phyloP scores from a whole-genome alignment of 2,113 vertebrate species.

The Lamprotornis superbus region DNA sequence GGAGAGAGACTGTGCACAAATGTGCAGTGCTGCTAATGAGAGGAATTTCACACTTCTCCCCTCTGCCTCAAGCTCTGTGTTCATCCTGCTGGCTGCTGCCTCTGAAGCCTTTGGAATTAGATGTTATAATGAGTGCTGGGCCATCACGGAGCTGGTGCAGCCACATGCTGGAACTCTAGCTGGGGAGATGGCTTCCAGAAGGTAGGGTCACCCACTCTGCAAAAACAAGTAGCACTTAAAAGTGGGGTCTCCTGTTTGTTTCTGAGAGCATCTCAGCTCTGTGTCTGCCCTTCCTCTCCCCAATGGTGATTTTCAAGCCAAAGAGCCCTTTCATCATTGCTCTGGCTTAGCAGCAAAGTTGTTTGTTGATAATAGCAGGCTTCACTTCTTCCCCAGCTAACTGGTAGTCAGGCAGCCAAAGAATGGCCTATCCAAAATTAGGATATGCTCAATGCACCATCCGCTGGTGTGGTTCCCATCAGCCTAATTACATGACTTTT shows the following conservation, averaged over 20 bases:
- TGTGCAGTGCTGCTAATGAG: neutral
- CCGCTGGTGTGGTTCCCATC: conserved; percentile 30
- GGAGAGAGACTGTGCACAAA: neutral
- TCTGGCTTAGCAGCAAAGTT: conserved; percentile 7
- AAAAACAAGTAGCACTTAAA: neutral
- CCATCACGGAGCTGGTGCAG: neutral
- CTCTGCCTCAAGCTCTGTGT: neutral
- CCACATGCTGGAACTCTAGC: neutral
- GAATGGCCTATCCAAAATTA: conserved; percentile 37
- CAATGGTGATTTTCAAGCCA: neutral
- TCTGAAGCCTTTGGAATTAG: neutral
- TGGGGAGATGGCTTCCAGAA: neutral
- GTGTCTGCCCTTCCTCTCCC: neutral
- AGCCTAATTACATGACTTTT: conserved; percentile 59
- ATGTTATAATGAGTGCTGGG: neutral
- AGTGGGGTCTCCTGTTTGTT: neutral
- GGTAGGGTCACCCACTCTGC: neutral
- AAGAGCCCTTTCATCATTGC: neutral
- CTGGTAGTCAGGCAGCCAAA: conserved; percentile 40
- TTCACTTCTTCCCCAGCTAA: conserved; percentile 34
- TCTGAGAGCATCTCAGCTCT: neutral
- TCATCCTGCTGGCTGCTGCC: neutral
- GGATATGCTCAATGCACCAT: conserved; percentile 40
- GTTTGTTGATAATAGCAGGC: neutral
- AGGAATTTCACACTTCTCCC: conserved; percentile 23